Percentiles rank a stretch among this genome's conserved stretches.
Evolutionary conservation across 1,140 invertebrate genomes (phyloP).

Genomic region (Apolygus lucorum): DNA sequence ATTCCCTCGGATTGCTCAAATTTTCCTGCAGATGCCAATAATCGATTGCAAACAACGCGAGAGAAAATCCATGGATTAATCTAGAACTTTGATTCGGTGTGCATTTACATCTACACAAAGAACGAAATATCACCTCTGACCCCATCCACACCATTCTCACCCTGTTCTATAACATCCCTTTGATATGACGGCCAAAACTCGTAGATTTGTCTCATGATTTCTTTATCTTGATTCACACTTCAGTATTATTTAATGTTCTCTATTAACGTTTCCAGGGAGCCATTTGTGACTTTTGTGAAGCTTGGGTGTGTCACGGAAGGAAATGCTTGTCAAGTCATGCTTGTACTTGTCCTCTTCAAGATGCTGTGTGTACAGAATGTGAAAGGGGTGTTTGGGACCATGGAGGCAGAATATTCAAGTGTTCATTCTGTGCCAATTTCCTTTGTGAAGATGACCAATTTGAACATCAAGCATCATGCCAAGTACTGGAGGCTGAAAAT

Average conservation of each 20-base stretch:
- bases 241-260: background rate
- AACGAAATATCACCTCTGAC: too few relatives aligned
- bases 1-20: too few relatives aligned
- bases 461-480: conserved; percentile 95
- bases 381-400: conserved; percentile 89
- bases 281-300: conserved; percentile 95
- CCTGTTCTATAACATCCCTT: too few relatives aligned
- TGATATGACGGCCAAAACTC: too few relatives aligned
- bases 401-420: conserved; percentile 83
- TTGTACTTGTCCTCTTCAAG: conserved; percentile 81
- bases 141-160: too few relatives aligned
- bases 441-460: conserved; percentile 98
- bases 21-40: too few relatives aligned
- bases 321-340: conserved; percentile 85
- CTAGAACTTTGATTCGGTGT: too few relatives aligned
- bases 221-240: conserved; percentile 19
- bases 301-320: conserved; percentile 90
- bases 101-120: too few relatives aligned
- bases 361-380: conserved; percentile 85
- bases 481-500: conserved; percentile 83
- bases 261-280: conserved; percentile 59
- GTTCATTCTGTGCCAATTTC: conserved; percentile 82
- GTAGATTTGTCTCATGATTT: too few relatives aligned
- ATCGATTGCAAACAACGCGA: too few relatives aligned
- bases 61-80: too few relatives aligned